Base-by-base conservation (phyloP, 2,113 vertebrate genomes). In the Carassius carassius region DNA sequence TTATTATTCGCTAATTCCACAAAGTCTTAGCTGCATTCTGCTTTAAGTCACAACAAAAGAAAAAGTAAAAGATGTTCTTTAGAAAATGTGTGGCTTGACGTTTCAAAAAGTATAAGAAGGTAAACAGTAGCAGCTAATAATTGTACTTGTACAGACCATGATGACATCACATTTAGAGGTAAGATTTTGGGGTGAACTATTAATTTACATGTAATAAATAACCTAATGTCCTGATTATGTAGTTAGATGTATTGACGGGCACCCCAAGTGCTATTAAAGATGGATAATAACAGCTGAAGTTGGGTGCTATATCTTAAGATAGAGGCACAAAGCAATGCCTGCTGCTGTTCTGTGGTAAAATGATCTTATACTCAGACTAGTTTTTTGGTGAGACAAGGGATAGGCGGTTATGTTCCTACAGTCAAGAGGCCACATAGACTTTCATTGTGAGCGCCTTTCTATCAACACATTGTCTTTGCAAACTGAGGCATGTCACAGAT, bases 401-500 rank as follows among this genome's bases (percentile, higher is more conserved):
- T 17, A 25, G 7, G 37, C 72, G 21, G 4, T 49, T 51, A 16
- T 4, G 49, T 51, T 65, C 23, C 63, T 29, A 8, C 11, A 47
- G 8, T 70, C 35, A 41, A 37, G 72, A 6, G 72, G 72, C 72
- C 72, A 6, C 72, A 75, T 51, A 23, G 72, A 29, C 41, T 44
- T 44, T 23, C 41, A 51, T 75, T 75, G 72, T 75, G 47, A 75
- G 44, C 12, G 6, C 13, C 23, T 75, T 75, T 75, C 72, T 49
- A 23, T 51, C 44, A 17, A 75, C 72, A 51, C 72, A 29, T 75
- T 75, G 72, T 51, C 13, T 75, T 75, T 29, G 44, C 72, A 75
- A 75, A 49, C 44, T 17, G 44, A 75, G 72, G 44, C 72, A 25
- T 75, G 72, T 51, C 72, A 75, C 72, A 75, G 7, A 74, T 49